A percentile compares a stretch with the other conserved stretches of the same genome.
These are phyloP conservation scores for Vollenhovia emeryi DNA, from an alignment of 1,140 invertebrate species.

Conservation along the genomic window DNA sequence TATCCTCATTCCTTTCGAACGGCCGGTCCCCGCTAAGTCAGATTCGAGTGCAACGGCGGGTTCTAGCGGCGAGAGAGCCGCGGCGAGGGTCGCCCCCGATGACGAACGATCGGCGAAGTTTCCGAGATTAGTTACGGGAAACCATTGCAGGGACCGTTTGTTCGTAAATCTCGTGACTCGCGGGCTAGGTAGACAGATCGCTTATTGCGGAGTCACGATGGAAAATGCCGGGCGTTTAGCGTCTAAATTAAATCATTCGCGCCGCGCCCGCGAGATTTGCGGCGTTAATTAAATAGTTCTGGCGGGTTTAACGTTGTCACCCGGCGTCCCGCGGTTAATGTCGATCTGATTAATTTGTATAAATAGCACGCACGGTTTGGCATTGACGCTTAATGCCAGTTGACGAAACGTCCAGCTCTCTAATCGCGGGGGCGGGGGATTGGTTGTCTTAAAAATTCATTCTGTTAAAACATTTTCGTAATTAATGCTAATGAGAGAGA, in stretches of 20 bases:
- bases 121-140: conserved; percentile 34
- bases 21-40: conserved; percentile 44
- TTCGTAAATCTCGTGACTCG: conserved; percentile 26
- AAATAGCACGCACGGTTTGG: background rate
- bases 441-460: conserved; percentile 9
- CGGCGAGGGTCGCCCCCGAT: conserved; percentile 16
- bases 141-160: background rate
- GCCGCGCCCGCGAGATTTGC: background rate
- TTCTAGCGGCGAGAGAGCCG: conserved; percentile 12
- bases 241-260: background rate
- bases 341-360: conserved; percentile 22
- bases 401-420: background rate
- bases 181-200: background rate
- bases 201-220: conserved; percentile 8
- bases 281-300: background rate
- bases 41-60: conserved; percentile 51
- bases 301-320: background rate
- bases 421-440: background rate
- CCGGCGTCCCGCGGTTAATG: background rate
- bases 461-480: conserved; percentile 24
- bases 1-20: conserved; percentile 74
- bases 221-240: conserved; percentile 11
- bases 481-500: background rate
- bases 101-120: conserved; percentile 35
- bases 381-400: background rate